A percentile compares a stretch with the other conserved stretches of the same genome.
Evolutionary conservation across 23 tunicate genomes (phyloP).

Genomic region (Corella eumyota): DNA sequence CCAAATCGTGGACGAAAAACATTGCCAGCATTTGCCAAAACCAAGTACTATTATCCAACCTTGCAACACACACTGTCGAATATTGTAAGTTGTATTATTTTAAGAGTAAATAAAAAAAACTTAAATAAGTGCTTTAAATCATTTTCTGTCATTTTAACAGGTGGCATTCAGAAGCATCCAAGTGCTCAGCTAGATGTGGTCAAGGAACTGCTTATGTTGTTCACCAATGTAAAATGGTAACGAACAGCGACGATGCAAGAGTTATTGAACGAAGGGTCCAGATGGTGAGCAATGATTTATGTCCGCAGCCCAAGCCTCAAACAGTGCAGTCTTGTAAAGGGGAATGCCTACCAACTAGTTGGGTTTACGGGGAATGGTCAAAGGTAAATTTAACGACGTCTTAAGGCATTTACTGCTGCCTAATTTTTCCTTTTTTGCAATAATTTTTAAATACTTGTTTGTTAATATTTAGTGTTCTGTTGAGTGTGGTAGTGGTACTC

Average conservation of each 20-base stretch:
- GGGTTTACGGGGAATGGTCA: slow-evolving; percentile 72
- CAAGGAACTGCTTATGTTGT: slow-evolving; percentile 19
- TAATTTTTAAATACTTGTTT: background rate
- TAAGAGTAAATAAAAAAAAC: background rate
- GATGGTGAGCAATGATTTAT: slow-evolving; percentile 27
- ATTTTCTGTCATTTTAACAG: too few relatives aligned
- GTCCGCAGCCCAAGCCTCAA: slow-evolving; percentile 54
- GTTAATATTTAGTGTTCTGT: slow-evolving; percentile 50
- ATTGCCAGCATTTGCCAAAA: slow-evolving; percentile 27
- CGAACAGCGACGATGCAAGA: background rate
- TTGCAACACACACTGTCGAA: slow-evolving; percentile 57
- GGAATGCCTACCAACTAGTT: slow-evolving; percentile 46
- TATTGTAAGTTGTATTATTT: slow-evolving; percentile 18
- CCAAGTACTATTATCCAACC: slow-evolving; percentile 19
- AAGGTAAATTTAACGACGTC: slow-evolving; percentile 15
- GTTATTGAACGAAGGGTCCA: slow-evolving; percentile 1
- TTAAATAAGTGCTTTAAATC: too few relatives aligned
- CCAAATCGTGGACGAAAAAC: slow-evolving; percentile 41
- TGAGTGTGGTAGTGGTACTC: slow-evolving; percentile 61
- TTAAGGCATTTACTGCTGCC: background rate
- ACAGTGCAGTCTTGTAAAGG: slow-evolving; percentile 43
- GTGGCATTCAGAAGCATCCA: slow-evolving; percentile 42
- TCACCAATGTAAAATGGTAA: slow-evolving; percentile 37
- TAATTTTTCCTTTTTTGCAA: too few relatives aligned
- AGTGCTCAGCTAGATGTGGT: slow-evolving; percentile 73